Percentiles rank a stretch among this genome's conserved stretches.
Conservation (phyloP, 2,888 invertebrate species). For the Acronicta alni region DNA sequence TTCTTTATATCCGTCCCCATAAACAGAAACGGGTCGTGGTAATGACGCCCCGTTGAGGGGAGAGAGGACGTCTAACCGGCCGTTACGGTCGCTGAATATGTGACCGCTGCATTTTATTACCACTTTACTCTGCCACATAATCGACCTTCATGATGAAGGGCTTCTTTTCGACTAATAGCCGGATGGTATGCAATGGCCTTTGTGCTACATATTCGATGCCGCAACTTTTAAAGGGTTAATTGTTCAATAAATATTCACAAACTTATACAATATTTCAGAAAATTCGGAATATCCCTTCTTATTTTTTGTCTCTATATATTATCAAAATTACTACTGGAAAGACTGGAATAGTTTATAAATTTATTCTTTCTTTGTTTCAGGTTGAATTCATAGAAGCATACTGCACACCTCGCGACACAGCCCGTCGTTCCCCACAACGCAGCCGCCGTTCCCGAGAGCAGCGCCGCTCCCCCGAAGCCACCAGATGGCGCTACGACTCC, state of each 20-base stretch:
- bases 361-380: conserved; percentile 83
- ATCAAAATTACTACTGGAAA: background rate
- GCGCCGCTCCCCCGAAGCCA: conserved; percentile 81
- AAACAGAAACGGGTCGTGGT: conserved; percentile 87
- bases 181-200: conserved; percentile 68
- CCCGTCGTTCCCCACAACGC: conserved; percentile 83
- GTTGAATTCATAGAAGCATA: conserved; percentile 93
- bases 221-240: conserved; percentile 42
- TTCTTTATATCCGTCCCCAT: conserved; percentile 87
- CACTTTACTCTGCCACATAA: conserved; percentile 89
- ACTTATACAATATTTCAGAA: conserved; percentile 13
- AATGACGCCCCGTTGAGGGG: conserved; percentile 84
- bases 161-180: conserved; percentile 82
- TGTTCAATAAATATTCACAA: conserved; percentile 24
- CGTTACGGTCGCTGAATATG: conserved; percentile 86
- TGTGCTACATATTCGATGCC: conserved; percentile 44
- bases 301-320: too few relatives aligned
- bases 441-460: conserved; percentile 82
- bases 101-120: conserved; percentile 90
- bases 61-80: conserved; percentile 83
- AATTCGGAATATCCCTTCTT: background rate
- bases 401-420: conserved; percentile 92
- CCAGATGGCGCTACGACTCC: conserved; percentile 85
- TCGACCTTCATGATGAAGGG: conserved; percentile 88
- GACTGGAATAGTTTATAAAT: conserved; percentile 12